Conservation (phyloP, 1,140 invertebrate species). For the Euwallacea similis region DNA sequence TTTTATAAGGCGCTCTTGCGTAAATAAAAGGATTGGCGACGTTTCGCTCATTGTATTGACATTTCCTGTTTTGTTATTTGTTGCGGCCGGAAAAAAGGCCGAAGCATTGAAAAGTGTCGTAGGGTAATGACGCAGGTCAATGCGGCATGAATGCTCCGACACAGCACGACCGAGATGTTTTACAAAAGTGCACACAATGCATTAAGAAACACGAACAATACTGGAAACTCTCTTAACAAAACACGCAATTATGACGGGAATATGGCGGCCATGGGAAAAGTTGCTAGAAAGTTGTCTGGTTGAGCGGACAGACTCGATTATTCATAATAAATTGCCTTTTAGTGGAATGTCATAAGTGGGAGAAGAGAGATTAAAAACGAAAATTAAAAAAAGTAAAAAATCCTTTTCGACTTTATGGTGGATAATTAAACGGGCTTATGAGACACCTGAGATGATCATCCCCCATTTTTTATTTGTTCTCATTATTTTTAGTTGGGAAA, state of each 20-base stretch:
- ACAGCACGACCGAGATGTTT: conserved; percentile 29
- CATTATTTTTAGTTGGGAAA: too few relatives aligned
- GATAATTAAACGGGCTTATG: too few relatives aligned
- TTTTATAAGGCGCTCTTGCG: conserved; percentile 33
- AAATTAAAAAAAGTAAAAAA: too few relatives aligned
- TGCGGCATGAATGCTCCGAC: conserved; percentile 14
- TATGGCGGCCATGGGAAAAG: too few relatives aligned
- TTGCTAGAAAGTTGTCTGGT: too few relatives aligned
- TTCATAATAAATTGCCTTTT: too few relatives aligned
- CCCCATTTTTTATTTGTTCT: too few relatives aligned
- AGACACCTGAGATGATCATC: too few relatives aligned
- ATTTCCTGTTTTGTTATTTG: conserved; percentile 37
- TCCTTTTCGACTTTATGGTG: too few relatives aligned
- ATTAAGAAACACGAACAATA: conserved; percentile 23
- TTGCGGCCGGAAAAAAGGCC: conserved; percentile 8
- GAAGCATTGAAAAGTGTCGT: conserved; percentile 19
- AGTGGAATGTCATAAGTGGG: too few relatives aligned
- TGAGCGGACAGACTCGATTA: too few relatives aligned
- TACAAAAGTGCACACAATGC: conserved; percentile 18
- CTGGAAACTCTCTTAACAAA: conserved; percentile 19
- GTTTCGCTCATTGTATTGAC: conserved; percentile 28
- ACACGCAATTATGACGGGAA: conserved; percentile 12
- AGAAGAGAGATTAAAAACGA: too few relatives aligned
- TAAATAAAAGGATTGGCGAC: conserved; percentile 32
- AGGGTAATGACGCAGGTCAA: conserved; percentile 14